These are phyloP conservation scores for Trematocara marginatum DNA, from an alignment of 2,113 vertebrate genomes.

Conservation along the genomic window DNA sequence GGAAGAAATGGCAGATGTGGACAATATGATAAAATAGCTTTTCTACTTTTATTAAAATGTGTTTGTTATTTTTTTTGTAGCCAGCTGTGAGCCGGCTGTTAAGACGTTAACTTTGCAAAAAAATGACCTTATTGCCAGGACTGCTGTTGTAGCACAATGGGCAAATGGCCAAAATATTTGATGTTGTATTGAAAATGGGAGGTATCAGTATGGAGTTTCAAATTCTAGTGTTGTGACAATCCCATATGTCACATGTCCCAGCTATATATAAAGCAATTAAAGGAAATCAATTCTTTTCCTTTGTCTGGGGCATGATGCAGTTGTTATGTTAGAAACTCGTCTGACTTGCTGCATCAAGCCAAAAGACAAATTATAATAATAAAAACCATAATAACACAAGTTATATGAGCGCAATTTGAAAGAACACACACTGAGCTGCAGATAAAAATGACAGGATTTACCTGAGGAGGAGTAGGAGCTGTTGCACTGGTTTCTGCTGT, in stretches of 20 bases:
- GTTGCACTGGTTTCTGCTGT: slow-evolving; percentile 27
- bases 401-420: neutral
- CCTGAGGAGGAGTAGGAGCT: slow-evolving; percentile 71
- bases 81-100: neutral
- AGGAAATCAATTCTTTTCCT: neutral
- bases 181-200: neutral
- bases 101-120: neutral
- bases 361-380: neutral
- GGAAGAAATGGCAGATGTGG: neutral
- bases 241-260: neutral
- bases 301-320: neutral
- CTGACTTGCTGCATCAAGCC: neutral
- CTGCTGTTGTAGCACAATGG: neutral
- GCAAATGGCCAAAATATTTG: neutral
- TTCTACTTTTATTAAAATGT: neutral
- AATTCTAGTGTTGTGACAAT: neutral
- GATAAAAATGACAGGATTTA: slow-evolving; percentile 24
- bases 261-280: neutral
- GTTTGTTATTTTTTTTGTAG: neutral
- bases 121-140: neutral
- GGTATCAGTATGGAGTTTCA: neutral
- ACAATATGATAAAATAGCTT: neutral
- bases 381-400: neutral
- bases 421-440: neutral
- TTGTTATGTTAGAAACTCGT: neutral